Evolutionary conservation across 2,888 invertebrate species (phyloP).

Genomic region (Lissocephala sabroskyi): DNA sequence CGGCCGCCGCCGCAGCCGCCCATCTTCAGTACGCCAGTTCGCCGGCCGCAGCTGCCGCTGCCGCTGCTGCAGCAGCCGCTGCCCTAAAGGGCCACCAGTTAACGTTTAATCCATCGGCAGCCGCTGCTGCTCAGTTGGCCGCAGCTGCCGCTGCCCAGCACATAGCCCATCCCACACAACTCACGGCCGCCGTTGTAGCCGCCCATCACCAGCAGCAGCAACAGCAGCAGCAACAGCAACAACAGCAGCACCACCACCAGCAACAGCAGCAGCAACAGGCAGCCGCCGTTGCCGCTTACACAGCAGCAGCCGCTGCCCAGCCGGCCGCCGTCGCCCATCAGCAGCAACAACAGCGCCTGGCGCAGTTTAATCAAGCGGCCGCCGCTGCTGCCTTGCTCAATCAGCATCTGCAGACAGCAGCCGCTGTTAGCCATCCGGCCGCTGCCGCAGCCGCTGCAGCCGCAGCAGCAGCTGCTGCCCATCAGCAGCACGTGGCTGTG

Average conservation of each 20-base stretch:
- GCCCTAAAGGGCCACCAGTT: conserved; percentile 65
- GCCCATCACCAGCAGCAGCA: conserved; percentile 57
- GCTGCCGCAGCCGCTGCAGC: conserved; percentile 42
- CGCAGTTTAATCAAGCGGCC: conserved; percentile 62
- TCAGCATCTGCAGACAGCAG: conserved; percentile 64
- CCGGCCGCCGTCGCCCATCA: conserved; percentile 36
- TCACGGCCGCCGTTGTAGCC: conserved; percentile 66
- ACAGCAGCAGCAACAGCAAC: conserved; percentile 23
- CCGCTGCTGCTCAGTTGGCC: conserved; percentile 48
- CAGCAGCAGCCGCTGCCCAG: conserved; percentile 32
- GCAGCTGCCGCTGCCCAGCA: conserved; percentile 46
- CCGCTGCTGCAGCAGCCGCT: conserved; percentile 60
- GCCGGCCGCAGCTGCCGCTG: conserved; percentile 60
- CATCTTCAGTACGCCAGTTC: conserved; percentile 69
- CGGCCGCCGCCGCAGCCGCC: conserved; percentile 67
- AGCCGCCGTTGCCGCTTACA: conserved; percentile 10
- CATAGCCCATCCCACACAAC: conserved; percentile 57
- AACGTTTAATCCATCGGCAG: conserved; percentile 51
- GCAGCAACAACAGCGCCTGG: conserved; percentile 54
- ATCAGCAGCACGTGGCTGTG: conserved; percentile 60
- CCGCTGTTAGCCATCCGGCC: conserved; percentile 41
- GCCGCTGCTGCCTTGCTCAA: conserved; percentile 64
- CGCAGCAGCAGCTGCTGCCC: conserved; percentile 67
- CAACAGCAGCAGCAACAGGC: conserved; percentile 18
- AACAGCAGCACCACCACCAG: conserved; percentile 18